phyloP scores from a whole-genome alignment of 2,113 vertebrate species.

The Columba janthina region DNA sequence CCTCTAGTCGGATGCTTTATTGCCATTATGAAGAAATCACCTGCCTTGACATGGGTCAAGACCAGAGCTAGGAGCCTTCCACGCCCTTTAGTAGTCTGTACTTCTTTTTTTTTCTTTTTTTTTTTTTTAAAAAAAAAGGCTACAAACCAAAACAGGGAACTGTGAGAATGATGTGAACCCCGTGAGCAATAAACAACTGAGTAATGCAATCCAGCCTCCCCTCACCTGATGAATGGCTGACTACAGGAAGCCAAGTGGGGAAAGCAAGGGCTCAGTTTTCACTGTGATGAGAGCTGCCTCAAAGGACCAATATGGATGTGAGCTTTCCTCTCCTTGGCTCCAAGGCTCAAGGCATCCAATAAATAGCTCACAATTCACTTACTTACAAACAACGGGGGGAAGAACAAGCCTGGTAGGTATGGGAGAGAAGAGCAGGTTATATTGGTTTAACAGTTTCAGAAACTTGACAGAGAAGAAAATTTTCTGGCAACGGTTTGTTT shows the following conservation, averaged over 20 bases:
- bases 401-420: not conserved
- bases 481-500: not conserved
- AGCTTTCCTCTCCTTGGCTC: conserved; percentile 45
- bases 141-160: not conserved
- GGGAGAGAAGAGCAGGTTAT: not conserved
- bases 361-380: conserved; percentile 51
- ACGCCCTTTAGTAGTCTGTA: not conserved
- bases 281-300: conserved; percentile 36
- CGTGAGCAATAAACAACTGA: conserved; percentile 42
- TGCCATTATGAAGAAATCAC: not conserved
- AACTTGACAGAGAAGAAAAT: conserved; percentile 2
- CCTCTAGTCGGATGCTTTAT: not conserved
- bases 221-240: not conserved
- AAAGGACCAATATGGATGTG: conserved; percentile 6
- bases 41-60: not conserved
- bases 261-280: not conserved
- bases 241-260: not conserved
- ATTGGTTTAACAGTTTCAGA: not conserved
- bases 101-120: not conserved
- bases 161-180: conserved; percentile 12
- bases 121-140: not conserved
- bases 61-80: not conserved
- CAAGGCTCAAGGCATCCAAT: conserved; percentile 34
- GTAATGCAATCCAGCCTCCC: not conserved
- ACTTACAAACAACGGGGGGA: not conserved